Percentiles rank a stretch among this genome's conserved stretches.
Evolutionary conservation across 2,113 vertebrate genomes (phyloP).

Genomic region (Crotalus tigris): DNA sequence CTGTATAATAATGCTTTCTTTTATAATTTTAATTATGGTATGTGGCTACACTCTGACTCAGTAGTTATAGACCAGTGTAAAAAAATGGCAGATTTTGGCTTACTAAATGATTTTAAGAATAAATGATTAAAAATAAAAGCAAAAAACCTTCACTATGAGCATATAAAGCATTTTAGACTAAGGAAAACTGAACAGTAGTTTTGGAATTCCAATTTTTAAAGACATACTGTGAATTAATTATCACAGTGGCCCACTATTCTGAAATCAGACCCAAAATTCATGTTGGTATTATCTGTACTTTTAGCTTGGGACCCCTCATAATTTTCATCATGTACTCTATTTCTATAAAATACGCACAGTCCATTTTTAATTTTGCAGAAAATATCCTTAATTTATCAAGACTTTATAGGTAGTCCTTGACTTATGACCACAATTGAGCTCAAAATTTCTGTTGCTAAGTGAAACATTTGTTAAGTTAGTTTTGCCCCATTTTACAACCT

Average conservation of each 20-base stretch:
- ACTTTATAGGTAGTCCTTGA: no score
- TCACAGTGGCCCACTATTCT: neutral
- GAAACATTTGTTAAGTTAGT: no score
- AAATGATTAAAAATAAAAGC: slow-evolving; percentile 15
- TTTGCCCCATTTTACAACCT: no score
- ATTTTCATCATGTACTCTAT: neutral
- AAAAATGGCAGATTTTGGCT: slow-evolving; percentile 38
- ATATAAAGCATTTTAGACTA: neutral
- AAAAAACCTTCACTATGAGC: neutral
- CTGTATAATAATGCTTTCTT: slow-evolving; percentile 26
- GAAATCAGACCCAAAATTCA: neutral
- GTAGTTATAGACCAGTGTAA: slow-evolving; percentile 15
- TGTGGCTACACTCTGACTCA: slow-evolving; percentile 31
- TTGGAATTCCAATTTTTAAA: neutral
- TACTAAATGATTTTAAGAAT: slow-evolving; percentile 41
- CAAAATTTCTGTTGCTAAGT: no score
- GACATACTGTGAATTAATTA: neutral
- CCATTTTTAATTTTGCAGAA: neutral
- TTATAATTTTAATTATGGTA: slow-evolving; percentile 41
- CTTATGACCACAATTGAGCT: no score
- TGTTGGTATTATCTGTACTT: neutral
- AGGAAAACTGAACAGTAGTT: neutral
- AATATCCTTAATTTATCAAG: neutral
- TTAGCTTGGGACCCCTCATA: neutral
- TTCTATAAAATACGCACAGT: neutral